These are phyloP conservation scores for Zoanthus solanderi DNA, from an alignment of 92 coral and sea anemone genomes.

Conservation along the genomic window DNA sequence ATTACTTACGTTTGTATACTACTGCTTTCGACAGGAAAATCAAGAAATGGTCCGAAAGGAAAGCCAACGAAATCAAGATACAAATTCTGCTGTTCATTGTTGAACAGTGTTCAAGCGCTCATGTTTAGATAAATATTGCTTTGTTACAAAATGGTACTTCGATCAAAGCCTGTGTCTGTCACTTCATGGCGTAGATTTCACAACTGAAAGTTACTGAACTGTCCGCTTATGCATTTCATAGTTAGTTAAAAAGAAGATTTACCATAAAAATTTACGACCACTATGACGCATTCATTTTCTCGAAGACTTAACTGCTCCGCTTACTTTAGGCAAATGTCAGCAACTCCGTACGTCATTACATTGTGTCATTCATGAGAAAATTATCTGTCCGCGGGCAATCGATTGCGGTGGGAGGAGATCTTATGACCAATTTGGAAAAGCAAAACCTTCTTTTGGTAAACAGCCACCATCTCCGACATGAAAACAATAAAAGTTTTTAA, in stretches of 20 bases:
- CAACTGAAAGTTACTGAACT: background rate
- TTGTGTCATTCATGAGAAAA: background rate
- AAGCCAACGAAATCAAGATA: background rate
- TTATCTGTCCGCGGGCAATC: slow-evolving; percentile 1
- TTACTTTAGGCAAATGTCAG: background rate
- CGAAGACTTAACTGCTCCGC: background rate
- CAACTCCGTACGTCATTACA: background rate
- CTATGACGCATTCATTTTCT: background rate
- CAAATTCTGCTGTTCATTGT: slow-evolving; percentile 17
- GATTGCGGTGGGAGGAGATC: background rate
- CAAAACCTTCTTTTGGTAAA: no score
- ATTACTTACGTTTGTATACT: slow-evolving; percentile 34
- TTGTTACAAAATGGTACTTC: slow-evolving; percentile 18
- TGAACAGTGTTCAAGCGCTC: slow-evolving; percentile 14
- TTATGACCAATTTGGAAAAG: no score
- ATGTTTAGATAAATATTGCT: slow-evolving; percentile 22
- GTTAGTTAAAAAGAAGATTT: background rate
- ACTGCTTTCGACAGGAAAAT: background rate
- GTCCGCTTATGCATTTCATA: background rate
- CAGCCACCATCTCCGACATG: no score
- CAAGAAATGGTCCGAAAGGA: slow-evolving; percentile 15
- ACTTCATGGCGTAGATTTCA: slow-evolving; percentile 11
- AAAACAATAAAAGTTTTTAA: no score
- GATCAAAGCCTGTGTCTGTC: slow-evolving; percentile 2
- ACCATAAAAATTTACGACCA: background rate